Base-by-base conservation (phyloP, 2,797 vertebrate species). In the Macrochelys suwanniensis region DNA sequence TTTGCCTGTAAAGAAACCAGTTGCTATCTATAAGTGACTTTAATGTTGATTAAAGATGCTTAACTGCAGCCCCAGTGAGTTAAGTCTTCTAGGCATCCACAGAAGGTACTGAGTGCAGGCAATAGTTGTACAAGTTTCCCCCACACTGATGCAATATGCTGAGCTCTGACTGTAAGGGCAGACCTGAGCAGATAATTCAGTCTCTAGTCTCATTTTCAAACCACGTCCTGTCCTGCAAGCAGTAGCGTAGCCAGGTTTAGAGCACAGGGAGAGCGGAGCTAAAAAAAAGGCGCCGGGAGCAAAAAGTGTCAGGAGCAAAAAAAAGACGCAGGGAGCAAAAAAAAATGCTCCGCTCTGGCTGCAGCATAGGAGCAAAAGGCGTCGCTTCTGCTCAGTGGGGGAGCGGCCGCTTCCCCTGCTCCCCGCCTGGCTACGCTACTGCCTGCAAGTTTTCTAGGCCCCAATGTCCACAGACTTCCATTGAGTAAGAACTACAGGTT, bases 401-500 rank as follows among this genome's bases (percentile, higher is more conserved):
- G 37, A 42, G 37, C 37, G 37, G 37, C 37, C 37, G 37, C 37
- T 42, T 42, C 37, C 37, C 37, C 37, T 42, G 37, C 37, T 42
- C 37, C 37, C 37, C 37, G n/a, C 37, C 37, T 4, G 37, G 37
- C 37, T 42, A 42, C 4, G 37, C 37, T 42, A 42, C 37, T 42
- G 37, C 50, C 3, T 11, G 3, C 17, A 77, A 88, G 56, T 84
- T 45, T 26, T 26, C 71, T 74, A 74, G 37, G 71, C 10, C 5
- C n/a, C 17, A 26, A 82, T 26, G 76, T 11, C 31, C 54, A 26
- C 59, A 21, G 21, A 42, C 11, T 74, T 74, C 71, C 37, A 45
- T 6, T 33, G 26, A 21, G 9, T 4, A 3, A 28, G 11, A 95
- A 71, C 25, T 89, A 33, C 83, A 49, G 0, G 0, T 16, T 11